Percentiles rank a stretch among this genome's conserved stretches.
phyloP scores from a whole-genome alignment of 2,888 invertebrate species.

The Coelopa pilipes region DNA sequence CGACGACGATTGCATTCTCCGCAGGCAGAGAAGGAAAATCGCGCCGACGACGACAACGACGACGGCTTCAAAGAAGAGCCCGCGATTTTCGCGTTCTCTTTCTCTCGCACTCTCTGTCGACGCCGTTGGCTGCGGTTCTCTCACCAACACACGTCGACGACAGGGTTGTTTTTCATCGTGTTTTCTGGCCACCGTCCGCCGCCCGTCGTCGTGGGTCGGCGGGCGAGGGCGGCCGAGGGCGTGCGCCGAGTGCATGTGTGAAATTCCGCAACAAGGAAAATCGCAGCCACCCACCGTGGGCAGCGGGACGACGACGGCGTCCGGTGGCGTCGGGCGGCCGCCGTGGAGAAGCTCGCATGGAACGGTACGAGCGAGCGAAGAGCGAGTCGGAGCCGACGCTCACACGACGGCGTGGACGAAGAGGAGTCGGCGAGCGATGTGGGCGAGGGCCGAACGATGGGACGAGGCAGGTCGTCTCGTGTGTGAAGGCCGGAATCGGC shows the following conservation, averaged over 20 bases:
- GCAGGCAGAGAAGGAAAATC: no score
- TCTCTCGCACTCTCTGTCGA: conserved; percentile 5
- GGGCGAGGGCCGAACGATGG: no score
- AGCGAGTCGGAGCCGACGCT: not conserved
- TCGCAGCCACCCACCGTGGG: not conserved
- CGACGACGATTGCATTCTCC: no score
- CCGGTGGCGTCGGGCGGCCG: not conserved
- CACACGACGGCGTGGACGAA: not conserved
- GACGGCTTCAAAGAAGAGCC: no score
- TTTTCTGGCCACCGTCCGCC: not conserved
- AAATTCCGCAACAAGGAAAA: conserved; percentile 30
- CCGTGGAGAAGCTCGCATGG: not conserved
- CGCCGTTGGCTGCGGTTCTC: not conserved
- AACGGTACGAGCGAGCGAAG: not conserved
- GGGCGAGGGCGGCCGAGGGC: not conserved
- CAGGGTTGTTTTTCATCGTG: not conserved
- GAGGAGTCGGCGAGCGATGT: no score
- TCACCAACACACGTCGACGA: not conserved
- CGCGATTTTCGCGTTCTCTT: not conserved
- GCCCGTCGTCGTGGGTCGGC: not conserved
- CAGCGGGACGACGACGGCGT: not conserved
- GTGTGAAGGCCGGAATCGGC: not conserved
- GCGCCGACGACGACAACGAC: no score
- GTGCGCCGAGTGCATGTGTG: conserved; percentile 1
- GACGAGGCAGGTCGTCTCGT: not conserved